phyloP scores from a whole-genome alignment of 1,140 invertebrate genomes.

The Caenorhabditis remanei region DNA sequence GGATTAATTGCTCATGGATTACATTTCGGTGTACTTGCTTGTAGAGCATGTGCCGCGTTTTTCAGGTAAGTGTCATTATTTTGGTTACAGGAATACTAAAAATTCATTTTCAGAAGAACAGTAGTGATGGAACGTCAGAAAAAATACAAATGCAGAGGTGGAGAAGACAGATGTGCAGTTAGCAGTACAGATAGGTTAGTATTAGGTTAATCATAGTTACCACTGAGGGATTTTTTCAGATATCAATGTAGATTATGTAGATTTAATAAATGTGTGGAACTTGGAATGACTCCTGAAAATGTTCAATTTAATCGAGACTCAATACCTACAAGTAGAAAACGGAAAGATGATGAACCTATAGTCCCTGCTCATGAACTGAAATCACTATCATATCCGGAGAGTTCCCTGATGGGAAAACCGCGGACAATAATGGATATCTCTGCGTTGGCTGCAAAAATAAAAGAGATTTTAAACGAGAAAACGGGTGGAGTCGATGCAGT shows the following conservation, averaged over 20 bases:
- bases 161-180: slow-evolving; percentile 52
- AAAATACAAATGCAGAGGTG: slow-evolving; percentile 27
- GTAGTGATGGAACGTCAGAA: slow-evolving; percentile 17
- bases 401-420: slow-evolving; percentile 14
- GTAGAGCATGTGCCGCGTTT: slow-evolving; percentile 60
- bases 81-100: neutral
- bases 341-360: slow-evolving; percentile 4
- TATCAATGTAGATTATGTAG: slow-evolving; percentile 55
- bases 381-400: neutral
- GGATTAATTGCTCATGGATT: slow-evolving; percentile 51
- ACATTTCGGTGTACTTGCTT: slow-evolving; percentile 58
- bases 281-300: slow-evolving; percentile 54
- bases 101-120: slow-evolving; percentile 28
- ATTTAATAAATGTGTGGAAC: slow-evolving; percentile 54
- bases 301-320: slow-evolving; percentile 28
- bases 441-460: neutral
- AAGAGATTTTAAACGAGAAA: slow-evolving; percentile 20
- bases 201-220: neutral
- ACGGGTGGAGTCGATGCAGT: neutral
- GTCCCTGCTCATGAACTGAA: neutral
- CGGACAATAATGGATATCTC: slow-evolving; percentile 25
- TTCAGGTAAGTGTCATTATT: slow-evolving; percentile 12
- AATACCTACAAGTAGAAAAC: slow-evolving; percentile 13
- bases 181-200: slow-evolving; percentile 20
- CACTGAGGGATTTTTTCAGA: neutral